Conservation (phyloP, 2,888 invertebrate species). For the Platycnemis pennipes region DNA sequence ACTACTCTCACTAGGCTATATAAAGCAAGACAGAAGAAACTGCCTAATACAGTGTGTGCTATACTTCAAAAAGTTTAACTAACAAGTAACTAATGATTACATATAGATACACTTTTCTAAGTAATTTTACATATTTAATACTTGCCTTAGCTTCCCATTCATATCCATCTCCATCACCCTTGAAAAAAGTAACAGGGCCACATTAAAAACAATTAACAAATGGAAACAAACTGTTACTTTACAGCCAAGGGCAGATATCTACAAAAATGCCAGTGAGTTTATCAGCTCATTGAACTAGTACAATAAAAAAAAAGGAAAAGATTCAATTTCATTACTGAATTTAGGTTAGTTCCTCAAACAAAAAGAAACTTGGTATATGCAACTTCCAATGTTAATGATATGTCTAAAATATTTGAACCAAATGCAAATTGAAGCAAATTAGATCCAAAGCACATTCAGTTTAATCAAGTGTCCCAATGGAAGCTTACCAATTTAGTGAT, state of each 20-base stretch:
- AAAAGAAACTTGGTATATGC: neutral
- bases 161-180: conserved; percentile 63
- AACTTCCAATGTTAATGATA: neutral
- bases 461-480: neutral
- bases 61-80: conserved; percentile 4
- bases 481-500: neutral
- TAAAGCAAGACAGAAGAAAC: conserved; percentile 51
- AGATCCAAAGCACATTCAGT: neutral
- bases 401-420: neutral
- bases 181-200: conserved; percentile 50
- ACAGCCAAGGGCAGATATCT: neutral
- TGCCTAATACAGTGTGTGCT: conserved; percentile 52
- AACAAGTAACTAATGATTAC: conserved; percentile 27
- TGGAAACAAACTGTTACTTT: neutral
- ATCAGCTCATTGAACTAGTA: neutral
- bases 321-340: neutral
- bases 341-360: neutral
- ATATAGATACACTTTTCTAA: conserved; percentile 49
- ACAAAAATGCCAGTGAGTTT: neutral
- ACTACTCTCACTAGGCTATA: conserved; percentile 58
- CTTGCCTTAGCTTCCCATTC: conserved; percentile 62
- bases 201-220: neutral
- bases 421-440: neutral
- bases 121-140: conserved; percentile 24
- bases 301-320: neutral